Base-by-base conservation (phyloP, 2,888 invertebrate genomes). In the Polydrusus pterygomalis region DNA sequence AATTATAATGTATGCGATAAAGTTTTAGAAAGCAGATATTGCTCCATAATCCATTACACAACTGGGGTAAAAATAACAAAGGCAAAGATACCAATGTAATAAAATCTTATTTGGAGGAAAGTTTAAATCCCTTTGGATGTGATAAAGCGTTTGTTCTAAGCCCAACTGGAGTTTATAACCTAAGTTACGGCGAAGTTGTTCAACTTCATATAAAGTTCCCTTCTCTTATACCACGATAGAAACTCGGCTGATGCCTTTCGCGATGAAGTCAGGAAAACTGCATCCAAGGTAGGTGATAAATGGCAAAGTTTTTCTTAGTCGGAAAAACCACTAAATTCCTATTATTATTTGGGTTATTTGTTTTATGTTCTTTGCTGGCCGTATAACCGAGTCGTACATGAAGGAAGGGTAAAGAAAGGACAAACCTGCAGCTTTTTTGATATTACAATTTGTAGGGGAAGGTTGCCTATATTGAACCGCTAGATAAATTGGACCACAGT, bases 171-270 rank as follows among this genome's bases (percentile, higher is more conserved):
- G n/a, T 54, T 54, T 54, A 54, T 30, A 54, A 25, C 54, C 54
- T 13, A 54, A 25, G 9, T 25, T 54, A 25, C 7, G 8, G 25
- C n/a, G 54, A 54, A 30, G 54, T 54, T 54, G 54, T 25, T 30
- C 54, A 20, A 20, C 54, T 25, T 13, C 25, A 54, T 54, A 54
- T 54, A 54, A 54, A 54, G 20, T 54, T 54, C 20, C 30, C 30
- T 25, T 54, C 30, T 17, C 15, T 17, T 17, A 17, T 6, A n/a
- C 47, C 15, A 47, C 3, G 5, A 47, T n/a, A 43, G n/a, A 43
- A 47, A 17, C 47, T n/a, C 3, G 6, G 17, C n/a, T 43, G 43
- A 15, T 47, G 8, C 17, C 17, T 43, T 47, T 47, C 17, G 5
- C 47, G 9, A 2, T 47, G 47, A 3, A 3, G 47, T 17, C 8